phyloP scores from a whole-genome alignment of 2,888 invertebrate species.

The Oxyteleia sp. region DNA sequence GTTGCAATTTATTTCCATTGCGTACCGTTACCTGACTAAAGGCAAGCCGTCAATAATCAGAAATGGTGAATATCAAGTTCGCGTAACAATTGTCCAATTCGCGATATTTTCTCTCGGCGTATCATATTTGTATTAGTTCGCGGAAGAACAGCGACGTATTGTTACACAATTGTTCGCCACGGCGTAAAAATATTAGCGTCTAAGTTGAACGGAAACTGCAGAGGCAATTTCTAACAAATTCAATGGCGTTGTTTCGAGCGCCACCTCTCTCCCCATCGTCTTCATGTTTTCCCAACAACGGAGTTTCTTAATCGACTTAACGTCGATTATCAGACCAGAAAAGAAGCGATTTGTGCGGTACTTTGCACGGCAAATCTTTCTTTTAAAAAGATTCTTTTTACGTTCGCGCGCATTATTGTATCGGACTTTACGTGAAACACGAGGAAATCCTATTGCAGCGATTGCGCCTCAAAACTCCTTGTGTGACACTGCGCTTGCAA shows the following conservation, averaged over 20 bases:
- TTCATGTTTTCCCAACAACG: slow-evolving; percentile 60
- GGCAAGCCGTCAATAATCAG: too few species aligned
- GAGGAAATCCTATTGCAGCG: slow-evolving; percentile 68
- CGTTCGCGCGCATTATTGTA: slow-evolving; percentile 65
- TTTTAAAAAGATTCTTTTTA: slow-evolving; percentile 68
- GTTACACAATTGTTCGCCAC: slow-evolving; percentile 22
- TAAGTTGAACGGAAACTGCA: slow-evolving; percentile 22
- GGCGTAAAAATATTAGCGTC: slow-evolving; percentile 37
- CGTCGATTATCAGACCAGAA: slow-evolving; percentile 75
- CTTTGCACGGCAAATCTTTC: slow-evolving; percentile 71
- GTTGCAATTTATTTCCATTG: too few species aligned
- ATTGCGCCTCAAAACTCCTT: slow-evolving; percentile 67
- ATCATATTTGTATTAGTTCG: too few species aligned
- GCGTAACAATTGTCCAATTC: too few species aligned
- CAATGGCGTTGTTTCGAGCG: slow-evolving; percentile 48
- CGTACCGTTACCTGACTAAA: too few species aligned
- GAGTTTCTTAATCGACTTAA: slow-evolving; percentile 77
- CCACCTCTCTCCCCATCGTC: slow-evolving; percentile 47
- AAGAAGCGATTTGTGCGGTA: slow-evolving; percentile 72
- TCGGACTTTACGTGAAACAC: slow-evolving; percentile 66
- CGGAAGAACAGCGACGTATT: too few species aligned
- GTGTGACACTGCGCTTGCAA: slow-evolving; percentile 70
- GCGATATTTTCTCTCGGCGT: too few species aligned
- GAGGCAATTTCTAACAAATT: slow-evolving; percentile 56
- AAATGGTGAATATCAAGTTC: too few species aligned